Percentiles rank a stretch among this genome's conserved stretches.
Evolutionary conservation across 2,888 invertebrate species (phyloP).

Genomic region (Rotaria macrura): DNA sequence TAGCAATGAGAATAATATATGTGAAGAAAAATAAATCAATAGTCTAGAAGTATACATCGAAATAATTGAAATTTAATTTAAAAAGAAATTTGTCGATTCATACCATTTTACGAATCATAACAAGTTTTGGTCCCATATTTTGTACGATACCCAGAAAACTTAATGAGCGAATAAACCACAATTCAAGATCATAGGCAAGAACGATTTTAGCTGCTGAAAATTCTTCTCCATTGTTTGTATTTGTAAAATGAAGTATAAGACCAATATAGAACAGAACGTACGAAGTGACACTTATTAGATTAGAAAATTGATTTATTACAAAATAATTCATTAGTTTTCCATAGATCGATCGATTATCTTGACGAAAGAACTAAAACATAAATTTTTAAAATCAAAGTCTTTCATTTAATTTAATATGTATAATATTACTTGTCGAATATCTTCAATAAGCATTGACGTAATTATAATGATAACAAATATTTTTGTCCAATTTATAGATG

Average conservation of each 20-base stretch:
- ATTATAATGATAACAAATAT: constrained; percentile 40
- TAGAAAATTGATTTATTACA: background rate
- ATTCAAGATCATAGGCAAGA: constrained; percentile 40
- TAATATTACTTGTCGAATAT: constrained; percentile 43
- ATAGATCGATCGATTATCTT: background rate
- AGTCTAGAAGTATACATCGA: background rate
- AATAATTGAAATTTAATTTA: background rate
- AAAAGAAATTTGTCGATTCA: constrained; percentile 24
- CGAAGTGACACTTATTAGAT: background rate
- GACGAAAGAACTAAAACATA: background rate
- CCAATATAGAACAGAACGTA: constrained; percentile 42
- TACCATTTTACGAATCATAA: constrained; percentile 51
- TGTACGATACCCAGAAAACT: constrained; percentile 45
- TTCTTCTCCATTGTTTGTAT: constrained; percentile 35
- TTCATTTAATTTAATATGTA: too few relatives aligned
- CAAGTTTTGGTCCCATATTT: constrained; percentile 49
- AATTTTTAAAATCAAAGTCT: too few relatives aligned
- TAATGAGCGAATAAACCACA: constrained; percentile 46
- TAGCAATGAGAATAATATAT: constrained; percentile 10
- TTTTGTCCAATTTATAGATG: constrained; percentile 35
- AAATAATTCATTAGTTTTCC: background rate
- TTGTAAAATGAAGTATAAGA: constrained; percentile 41
- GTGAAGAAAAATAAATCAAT: constrained; percentile 5
- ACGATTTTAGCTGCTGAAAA: background rate
- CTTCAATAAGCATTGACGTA: constrained; percentile 43